These are phyloP conservation scores for Drosophila truncata DNA, from an alignment of 1,140 invertebrate species.

Conservation along the genomic window DNA sequence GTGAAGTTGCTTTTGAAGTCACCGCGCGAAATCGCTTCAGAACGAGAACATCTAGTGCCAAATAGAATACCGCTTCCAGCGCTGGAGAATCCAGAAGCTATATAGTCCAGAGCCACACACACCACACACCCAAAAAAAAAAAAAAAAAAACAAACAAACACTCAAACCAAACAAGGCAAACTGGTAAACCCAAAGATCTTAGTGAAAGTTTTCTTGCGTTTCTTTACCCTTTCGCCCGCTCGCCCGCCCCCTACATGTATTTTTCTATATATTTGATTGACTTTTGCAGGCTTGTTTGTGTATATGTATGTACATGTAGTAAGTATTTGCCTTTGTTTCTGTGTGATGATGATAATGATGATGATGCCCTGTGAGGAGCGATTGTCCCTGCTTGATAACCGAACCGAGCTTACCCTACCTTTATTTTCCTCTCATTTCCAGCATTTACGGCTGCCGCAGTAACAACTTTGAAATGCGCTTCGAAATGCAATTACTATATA, in stretches of 20 bases:
- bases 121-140: conserved; percentile 16
- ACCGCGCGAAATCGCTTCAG: conserved; percentile 47
- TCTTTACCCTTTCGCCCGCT: conserved; percentile 12
- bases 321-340: conserved; percentile 75
- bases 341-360: conserved; percentile 34
- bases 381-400: conserved; percentile 41
- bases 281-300: conserved; percentile 79
- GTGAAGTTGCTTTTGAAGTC: conserved; percentile 52
- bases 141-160: conserved; percentile 2
- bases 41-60: conserved; percentile 38
- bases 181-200: conserved; percentile 44
- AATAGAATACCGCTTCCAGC: conserved; percentile 51
- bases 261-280: conserved; percentile 58
- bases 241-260: conserved; percentile 39
- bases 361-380: conserved; percentile 41
- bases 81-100: conserved; percentile 48
- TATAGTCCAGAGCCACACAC: conserved; percentile 29
- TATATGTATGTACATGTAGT: conserved; percentile 78
- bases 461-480: conserved; percentile 74
- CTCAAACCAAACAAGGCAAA: conserved; percentile 27
- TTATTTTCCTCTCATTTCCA: conserved; percentile 68
- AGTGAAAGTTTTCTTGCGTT: conserved; percentile 44
- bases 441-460: conserved; percentile 65
- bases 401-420: conserved; percentile 47
- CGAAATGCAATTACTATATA: conserved; percentile 35